Evolutionary conservation across 37 sponge, comb jelly and placozoan species (phyloP), one percentile per base, ranked within the genome.

Genomic region (Dysidea cf. avara): DNA sequence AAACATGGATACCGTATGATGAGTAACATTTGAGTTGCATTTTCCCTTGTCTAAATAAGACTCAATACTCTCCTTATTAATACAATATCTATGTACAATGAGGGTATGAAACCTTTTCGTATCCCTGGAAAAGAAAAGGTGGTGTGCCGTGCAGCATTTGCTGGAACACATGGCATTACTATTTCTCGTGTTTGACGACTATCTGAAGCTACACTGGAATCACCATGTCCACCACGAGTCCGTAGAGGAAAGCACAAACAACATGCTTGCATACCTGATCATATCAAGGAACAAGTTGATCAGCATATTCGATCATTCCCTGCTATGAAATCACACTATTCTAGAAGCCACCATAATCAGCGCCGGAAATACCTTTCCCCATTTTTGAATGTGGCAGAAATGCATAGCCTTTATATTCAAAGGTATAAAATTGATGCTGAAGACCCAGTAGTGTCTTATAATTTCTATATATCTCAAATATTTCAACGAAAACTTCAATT

Each of bases 401-500:
- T 65, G 66, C 66, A 65, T 31, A 20, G 66, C 2, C 40, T 65
- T 3, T 65, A 65, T 36, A 5, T 36, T 2, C 2, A 65, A 25
- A 65, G 40, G 22, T 37, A 37, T 36, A n/a, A n/a, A n/a, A n/a
- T n/a, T n/a, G n/a, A n/a, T n/a, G n/a, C n/a, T n/a, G n/a, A n/a
- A n/a, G n/a, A n/a, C n/a, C n/a, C n/a, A n/a, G n/a, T n/a, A 33
- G 4, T 47, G 46, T 18, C n/a, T 36, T 33, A 39, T 62, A 4
- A 62, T 36, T 11, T 62, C 31, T 62, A 43, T 43, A n/a, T 65
- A 65, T 65, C n/a, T 47, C n/a, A 30, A 65, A 65, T 3, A 43
- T 7, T 65, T 65, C 2, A 65, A 65, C 11, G n/a, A 1, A 38
- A 47, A 65, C 18, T 65, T 65, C 40, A 65, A 36, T 65, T 47